Percentiles rank a stretch among this genome's conserved stretches.
Conservation (phyloP, 2,113 vertebrate species). For the Bothrops jararaca region DNA sequence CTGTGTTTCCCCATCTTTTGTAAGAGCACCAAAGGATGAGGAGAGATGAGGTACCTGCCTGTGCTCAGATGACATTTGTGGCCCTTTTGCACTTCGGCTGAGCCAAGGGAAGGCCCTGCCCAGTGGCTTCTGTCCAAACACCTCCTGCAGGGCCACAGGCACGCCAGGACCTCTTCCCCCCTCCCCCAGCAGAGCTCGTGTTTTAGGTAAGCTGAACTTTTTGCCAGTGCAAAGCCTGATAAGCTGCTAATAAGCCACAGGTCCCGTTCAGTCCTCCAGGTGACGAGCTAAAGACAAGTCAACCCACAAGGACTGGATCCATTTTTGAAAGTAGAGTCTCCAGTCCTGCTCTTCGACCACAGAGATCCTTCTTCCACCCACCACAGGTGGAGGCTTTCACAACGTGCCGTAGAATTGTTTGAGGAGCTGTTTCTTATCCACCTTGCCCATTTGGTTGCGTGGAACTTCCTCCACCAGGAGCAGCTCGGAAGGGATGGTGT, state of each 20-base stretch:
- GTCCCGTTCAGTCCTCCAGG: background rate
- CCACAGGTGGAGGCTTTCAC: rapidly evolving
- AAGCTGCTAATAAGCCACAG: rapidly evolving
- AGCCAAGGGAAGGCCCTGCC: background rate
- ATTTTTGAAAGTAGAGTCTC: background rate
- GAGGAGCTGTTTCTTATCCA: slow-evolving; percentile 92
- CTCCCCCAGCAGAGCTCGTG: background rate
- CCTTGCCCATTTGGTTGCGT: slow-evolving; percentile 93
- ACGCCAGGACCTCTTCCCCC: background rate
- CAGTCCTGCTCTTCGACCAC: background rate
- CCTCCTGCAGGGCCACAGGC: background rate
- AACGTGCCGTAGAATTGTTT: slow-evolving; percentile 71
- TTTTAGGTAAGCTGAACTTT: background rate
- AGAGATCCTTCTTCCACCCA: too few relatives aligned
- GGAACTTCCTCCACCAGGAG: slow-evolving; percentile 88
- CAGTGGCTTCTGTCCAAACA: background rate
- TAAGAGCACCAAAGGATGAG: too few relatives aligned
- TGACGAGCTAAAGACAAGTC: too few relatives aligned
- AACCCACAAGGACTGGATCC: background rate
- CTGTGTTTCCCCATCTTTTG: background rate
- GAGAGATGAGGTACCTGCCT: background rate
- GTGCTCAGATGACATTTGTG: background rate
- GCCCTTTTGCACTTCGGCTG: background rate
- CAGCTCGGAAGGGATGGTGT: slow-evolving; percentile 82
- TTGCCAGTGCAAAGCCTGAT: background rate